Evolutionary conservation across 2,113 vertebrate species (phyloP).

Genomic region (Macquaria australasica): DNA sequence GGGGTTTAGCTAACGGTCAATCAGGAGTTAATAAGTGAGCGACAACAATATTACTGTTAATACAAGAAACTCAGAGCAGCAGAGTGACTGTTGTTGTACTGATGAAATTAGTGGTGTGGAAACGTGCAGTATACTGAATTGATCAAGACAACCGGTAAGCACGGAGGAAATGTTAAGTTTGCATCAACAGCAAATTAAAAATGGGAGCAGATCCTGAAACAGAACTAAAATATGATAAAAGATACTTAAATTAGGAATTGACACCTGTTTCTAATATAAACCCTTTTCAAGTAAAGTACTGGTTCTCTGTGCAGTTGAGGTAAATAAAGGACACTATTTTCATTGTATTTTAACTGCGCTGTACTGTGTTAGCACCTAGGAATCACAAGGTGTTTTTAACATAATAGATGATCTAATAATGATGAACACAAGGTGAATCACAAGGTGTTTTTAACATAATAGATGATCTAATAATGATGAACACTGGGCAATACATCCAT

Average conservation of each 20-base stretch:
- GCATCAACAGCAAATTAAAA: not conserved
- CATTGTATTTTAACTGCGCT: not conserved
- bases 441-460: not conserved
- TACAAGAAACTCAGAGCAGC: not conserved
- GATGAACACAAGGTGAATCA: no score
- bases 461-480: no score
- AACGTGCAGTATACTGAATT: not conserved
- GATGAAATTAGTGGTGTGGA: not conserved
- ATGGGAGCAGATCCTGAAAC: not conserved
- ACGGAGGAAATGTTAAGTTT: not conserved
- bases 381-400: not conserved
- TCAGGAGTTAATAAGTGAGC: no score
- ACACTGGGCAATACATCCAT: not conserved
- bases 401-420: not conserved
- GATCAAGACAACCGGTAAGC: not conserved
- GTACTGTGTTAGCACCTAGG: not conserved
- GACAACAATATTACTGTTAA: not conserved
- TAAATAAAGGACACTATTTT: not conserved
- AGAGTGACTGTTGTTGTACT: not conserved
- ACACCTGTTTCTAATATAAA: not conserved
- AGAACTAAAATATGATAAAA: not conserved
- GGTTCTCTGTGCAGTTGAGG: not conserved
- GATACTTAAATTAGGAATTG: not conserved
- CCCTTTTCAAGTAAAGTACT: not conserved
- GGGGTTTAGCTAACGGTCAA: no score